Percentiles rank a stretch among this genome's conserved stretches.
phyloP scores from a whole-genome alignment of 1,140 invertebrate genomes.

The Sitobion miscanthi region DNA sequence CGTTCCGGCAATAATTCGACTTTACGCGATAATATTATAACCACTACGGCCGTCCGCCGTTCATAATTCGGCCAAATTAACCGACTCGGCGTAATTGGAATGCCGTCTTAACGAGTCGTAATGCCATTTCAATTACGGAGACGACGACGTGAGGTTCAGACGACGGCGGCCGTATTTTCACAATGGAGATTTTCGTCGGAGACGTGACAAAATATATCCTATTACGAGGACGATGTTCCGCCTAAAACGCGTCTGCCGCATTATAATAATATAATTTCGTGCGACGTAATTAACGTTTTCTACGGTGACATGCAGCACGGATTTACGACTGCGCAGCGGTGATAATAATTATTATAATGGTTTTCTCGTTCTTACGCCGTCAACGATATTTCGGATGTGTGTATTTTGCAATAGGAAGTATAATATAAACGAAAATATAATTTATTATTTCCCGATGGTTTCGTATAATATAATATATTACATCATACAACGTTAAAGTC shows the following conservation, averaged over 20 bases:
- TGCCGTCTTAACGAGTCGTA: neutral
- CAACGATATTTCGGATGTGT: neutral
- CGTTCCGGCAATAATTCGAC: conserved; percentile 2
- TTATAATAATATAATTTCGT: neutral
- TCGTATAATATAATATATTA: neutral
- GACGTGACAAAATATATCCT: neutral
- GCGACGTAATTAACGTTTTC: neutral
- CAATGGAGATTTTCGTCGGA: neutral
- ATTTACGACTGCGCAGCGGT: neutral
- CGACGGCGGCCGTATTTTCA: neutral
- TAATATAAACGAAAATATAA: neutral
- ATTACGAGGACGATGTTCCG: neutral
- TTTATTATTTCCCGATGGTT: neutral
- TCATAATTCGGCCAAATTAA: conserved; percentile 28
- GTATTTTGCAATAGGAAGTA: neutral
- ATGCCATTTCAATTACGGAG: conserved; percentile 19
- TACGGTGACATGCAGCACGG: neutral
- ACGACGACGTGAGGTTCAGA: conserved; percentile 16
- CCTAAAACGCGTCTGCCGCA: neutral
- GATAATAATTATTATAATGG: neutral
- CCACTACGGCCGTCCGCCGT: neutral
- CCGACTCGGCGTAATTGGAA: neutral
- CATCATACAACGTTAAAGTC: neutral
- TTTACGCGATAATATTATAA: neutral
- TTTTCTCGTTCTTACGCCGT: neutral